Evolutionary conservation across 2,888 invertebrate genomes (phyloP).

Genomic region (Campoplex nolae): DNA sequence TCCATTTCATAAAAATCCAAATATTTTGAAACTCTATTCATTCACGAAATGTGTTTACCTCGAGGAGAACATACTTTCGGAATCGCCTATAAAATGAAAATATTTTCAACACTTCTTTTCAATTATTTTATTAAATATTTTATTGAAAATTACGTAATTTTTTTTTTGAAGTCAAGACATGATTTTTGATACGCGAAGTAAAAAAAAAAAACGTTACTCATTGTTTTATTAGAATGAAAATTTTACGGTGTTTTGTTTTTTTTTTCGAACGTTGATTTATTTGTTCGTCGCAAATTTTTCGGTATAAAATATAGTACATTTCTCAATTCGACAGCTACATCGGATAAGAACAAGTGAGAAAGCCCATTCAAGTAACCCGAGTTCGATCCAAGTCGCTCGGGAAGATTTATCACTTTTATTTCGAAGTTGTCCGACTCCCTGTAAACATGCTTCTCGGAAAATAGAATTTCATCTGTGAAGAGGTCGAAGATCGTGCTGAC

Average conservation of each 20-base stretch:
- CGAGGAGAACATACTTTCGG: no score
- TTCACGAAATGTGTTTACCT: no score
- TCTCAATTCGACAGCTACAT: not conserved
- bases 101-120: not conserved
- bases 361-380: conserved; percentile 7
- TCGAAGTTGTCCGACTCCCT: conserved; percentile 16
- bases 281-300: not conserved
- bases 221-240: no score
- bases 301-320: not conserved
- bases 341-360: not conserved
- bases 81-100: not conserved
- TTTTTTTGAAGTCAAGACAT: not conserved
- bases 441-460: conserved; percentile 32
- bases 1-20: not conserved
- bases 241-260: no score
- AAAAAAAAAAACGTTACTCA: no score
- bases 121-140: not conserved
- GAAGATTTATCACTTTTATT: conserved; percentile 41
- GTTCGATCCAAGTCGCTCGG: conserved; percentile 9
- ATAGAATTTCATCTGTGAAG: conserved; percentile 35
- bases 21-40: no score
- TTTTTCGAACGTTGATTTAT: no score
- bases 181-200: no score
- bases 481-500: conserved; percentile 31
- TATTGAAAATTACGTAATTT: not conserved